Evolutionary conservation across 1,140 invertebrate species (phyloP).

Genomic region (Pogonus chalceus): DNA sequence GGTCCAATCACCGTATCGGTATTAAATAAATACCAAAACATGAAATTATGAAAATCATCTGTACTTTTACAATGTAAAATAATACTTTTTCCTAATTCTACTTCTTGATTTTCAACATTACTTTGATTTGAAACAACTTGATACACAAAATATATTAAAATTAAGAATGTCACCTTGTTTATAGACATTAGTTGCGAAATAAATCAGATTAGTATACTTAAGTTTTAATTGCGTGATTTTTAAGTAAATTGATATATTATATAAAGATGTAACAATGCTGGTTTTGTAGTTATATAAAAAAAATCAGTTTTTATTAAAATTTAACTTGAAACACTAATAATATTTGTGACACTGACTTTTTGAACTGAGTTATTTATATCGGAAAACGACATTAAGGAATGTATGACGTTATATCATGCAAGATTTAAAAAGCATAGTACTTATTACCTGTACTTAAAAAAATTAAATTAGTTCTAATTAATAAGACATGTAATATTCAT

Average conservation of each 20-base stretch:
- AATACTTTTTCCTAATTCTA: background rate
- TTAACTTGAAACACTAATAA: background rate
- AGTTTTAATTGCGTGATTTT: background rate
- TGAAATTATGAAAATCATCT: background rate
- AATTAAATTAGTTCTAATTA: no score
- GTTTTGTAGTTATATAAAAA: no score
- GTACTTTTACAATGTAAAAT: background rate
- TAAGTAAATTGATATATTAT: no score
- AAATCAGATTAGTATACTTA: background rate
- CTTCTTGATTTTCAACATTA: background rate
- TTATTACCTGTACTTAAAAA: no score
- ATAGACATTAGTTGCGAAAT: background rate
- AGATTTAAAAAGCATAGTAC: no score
- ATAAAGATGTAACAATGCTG: no score
- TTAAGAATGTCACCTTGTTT: background rate
- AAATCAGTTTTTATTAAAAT: background rate
- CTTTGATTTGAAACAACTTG: background rate
- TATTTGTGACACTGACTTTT: background rate
- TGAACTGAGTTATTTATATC: slow-evolving; percentile 3
- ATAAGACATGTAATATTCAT: no score
- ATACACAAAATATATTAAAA: background rate
- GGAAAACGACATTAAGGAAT: background rate
- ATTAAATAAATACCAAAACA: background rate
- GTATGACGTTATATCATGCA: no score
- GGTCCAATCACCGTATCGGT: background rate